Evolutionary conservation across 2,113 vertebrate species (phyloP).

Genomic region (Lepus timidus): DNA sequence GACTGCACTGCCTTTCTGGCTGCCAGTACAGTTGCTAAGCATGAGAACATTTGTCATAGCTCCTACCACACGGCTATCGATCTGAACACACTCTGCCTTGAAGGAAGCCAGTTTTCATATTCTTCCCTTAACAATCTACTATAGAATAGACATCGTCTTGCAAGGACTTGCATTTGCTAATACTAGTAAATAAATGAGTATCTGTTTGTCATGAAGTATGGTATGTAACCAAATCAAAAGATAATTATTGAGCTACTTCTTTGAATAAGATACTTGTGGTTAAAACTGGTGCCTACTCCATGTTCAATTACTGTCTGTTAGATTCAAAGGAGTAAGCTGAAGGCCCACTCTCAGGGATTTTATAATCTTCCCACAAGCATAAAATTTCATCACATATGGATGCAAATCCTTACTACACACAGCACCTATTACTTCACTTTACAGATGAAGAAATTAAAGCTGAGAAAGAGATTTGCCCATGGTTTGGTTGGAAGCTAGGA

Average conservation of each 20-base stretch:
- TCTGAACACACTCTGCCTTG: not conserved
- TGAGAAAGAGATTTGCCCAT: not conserved
- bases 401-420: not conserved
- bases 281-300: not conserved
- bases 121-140: slow-evolving; percentile 37
- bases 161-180: slow-evolving; percentile 66
- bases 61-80: not conserved
- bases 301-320: slow-evolving; percentile 48
- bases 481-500: not conserved
- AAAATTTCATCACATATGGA: not conserved
- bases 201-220: slow-evolving; percentile 12
- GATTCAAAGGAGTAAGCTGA: slow-evolving; percentile 29
- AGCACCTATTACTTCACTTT: not conserved
- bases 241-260: not conserved
- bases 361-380: not conserved
- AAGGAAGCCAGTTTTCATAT: not conserved
- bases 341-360: not conserved
- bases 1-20: not conserved
- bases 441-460: not conserved
- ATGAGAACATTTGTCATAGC: not conserved
- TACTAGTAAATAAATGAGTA: not conserved
- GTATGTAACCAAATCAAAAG: slow-evolving; percentile 9
- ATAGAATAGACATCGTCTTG: slow-evolving; percentile 14
- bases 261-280: not conserved
- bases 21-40: not conserved